Evolutionary conservation across 2,888 invertebrate genomes (phyloP), one percentile per base, ranked within the genome.

Genomic region (Odontocerum albicorne): DNA sequence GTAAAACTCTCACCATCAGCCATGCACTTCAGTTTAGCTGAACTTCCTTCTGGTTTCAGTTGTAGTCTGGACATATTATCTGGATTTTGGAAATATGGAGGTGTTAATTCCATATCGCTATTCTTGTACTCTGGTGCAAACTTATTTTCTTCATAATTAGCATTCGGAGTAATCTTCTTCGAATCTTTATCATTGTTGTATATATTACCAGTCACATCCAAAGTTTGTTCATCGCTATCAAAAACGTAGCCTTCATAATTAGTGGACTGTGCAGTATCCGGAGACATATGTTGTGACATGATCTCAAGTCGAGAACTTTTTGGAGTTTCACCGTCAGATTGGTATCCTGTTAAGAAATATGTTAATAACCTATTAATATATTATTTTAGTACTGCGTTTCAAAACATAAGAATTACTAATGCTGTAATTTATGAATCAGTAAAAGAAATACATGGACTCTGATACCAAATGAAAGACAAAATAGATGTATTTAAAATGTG

Each of bases 21-120:
- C 50, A 82, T 82, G 68, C 94, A 93, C 65, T 80, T 82, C 1
- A 95, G 72, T 62, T 81, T 80, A 1, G 88, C 77, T 67, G 84
- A 86, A 62, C 85, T 88, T 1, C 92, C 92, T 16, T 91, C 90
- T 1, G 92, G 92, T 66, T 88, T 90, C 55, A 86, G 75, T 50
- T 77, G 75, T 68, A 72, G 72, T 1, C 66, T 65, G 42, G 65
- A 75, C 67, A 77, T 66, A 66, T 70, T 74, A 13, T 66, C 66
- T 1, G 69, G 71, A 67, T 73, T 74, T 62, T 71, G 77, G 62
- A 72, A 74, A 63, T 66, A 72, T 8, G 74, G 76, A 3, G 38
- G 38, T 10, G 10, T 38, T 17, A 38, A n/a, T n/a, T 38, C 16
- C 16, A 4, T 4, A 27, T 8, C 8, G 38, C 15, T 38, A 4